These are phyloP conservation scores for Babylonia areolata DNA, from an alignment of 1,140 invertebrate genomes.

Conservation along the genomic window DNA sequence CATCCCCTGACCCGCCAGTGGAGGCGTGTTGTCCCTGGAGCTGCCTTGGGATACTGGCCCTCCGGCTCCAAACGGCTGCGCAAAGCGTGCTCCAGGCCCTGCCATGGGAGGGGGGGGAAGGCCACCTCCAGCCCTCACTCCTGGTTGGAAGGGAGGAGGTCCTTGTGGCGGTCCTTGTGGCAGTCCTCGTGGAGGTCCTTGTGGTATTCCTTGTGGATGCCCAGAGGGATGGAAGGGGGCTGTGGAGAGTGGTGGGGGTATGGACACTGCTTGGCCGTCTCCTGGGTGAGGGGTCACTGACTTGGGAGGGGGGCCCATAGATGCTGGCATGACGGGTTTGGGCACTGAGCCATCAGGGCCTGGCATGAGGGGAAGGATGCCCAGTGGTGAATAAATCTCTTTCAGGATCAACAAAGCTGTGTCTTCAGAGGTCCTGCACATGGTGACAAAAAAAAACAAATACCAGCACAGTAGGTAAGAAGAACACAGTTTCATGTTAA, in stretches of 20 bases:
- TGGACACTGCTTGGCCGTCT: background rate
- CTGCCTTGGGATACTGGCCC: slow-evolving; percentile 6
- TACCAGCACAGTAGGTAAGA: too few relatives aligned
- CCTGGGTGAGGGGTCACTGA: background rate
- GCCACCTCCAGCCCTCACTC: background rate
- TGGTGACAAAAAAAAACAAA: too few relatives aligned
- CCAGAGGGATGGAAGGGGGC: background rate
- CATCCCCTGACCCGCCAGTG: background rate
- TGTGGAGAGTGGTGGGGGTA: background rate
- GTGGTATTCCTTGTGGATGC: background rate
- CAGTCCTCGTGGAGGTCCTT: background rate
- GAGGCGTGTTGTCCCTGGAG: slow-evolving; percentile 11
- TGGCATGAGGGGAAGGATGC: slow-evolving; percentile 70
- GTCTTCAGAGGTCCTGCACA: slow-evolving; percentile 93
- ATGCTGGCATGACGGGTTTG: slow-evolving; percentile 1
- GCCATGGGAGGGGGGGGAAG: background rate
- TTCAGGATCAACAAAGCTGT: slow-evolving; percentile 94
- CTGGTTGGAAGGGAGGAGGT: background rate
- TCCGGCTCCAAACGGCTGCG: background rate
- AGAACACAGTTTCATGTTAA: too few relatives aligned
- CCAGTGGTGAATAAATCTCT: slow-evolving; percentile 85
- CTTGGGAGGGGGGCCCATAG: background rate
- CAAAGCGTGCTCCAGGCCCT: background rate
- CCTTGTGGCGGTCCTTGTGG: background rate
- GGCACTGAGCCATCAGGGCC: slow-evolving; percentile 55